Evolutionary conservation across 2,888 invertebrate species (phyloP).

Genomic region (Steinernema hermaphroditum): DNA sequence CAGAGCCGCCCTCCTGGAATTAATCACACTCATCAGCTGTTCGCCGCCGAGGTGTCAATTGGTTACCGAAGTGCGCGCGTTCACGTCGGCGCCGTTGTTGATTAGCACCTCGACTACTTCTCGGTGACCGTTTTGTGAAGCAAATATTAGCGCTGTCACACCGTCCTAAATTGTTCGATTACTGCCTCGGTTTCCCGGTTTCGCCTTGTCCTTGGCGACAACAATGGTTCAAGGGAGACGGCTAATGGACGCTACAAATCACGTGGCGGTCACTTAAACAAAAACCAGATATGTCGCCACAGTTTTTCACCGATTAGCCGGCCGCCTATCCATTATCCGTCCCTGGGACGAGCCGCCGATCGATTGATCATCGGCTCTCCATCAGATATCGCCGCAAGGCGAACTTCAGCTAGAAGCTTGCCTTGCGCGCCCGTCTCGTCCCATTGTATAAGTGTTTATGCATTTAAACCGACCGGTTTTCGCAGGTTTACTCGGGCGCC

Average conservation of each 20-base stretch:
- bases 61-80: slow-evolving; percentile 30
- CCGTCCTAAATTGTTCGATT: slow-evolving; percentile 34
- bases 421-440: slow-evolving; percentile 19
- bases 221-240: not conserved
- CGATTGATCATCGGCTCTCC: slow-evolving; percentile 19
- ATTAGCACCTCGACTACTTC: slow-evolving; percentile 37
- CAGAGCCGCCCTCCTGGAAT: slow-evolving; percentile 82
- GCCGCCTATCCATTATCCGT: not conserved
- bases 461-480: slow-evolving; percentile 33
- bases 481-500: slow-evolving; percentile 39
- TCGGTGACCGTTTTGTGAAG: slow-evolving; percentile 31
- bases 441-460: slow-evolving; percentile 5
- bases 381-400: slow-evolving; percentile 30
- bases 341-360: slow-evolving; percentile 4
- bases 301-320: slow-evolving; percentile 22
- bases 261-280: slow-evolving; percentile 14
- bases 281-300: slow-evolving; percentile 25
- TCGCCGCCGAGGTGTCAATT: slow-evolving; percentile 1
- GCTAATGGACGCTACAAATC: slow-evolving; percentile 8
- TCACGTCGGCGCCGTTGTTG: slow-evolving; percentile 39
- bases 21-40: slow-evolving; percentile 23
- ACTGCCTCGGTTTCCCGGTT: not conserved
- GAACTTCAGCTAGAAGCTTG: slow-evolving; percentile 22
- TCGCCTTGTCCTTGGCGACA: not conserved
- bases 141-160: slow-evolving; percentile 35